These are phyloP conservation scores for Myxocyprinus asiaticus DNA, from an alignment of 2,113 vertebrate species.

Conservation along the genomic window DNA sequence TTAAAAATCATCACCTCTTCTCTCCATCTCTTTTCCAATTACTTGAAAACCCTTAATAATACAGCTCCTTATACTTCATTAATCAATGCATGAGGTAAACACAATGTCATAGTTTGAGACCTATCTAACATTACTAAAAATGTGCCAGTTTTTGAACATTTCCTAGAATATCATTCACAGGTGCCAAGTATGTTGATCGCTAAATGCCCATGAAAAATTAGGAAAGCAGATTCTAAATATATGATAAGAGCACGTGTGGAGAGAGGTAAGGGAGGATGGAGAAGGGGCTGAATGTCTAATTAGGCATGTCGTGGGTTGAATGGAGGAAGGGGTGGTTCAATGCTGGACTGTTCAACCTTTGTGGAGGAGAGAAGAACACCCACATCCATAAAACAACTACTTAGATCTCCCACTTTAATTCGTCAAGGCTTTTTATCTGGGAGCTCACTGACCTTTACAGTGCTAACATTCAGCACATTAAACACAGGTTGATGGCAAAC, in stretches of 20 bases:
- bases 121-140: constrained; percentile 19
- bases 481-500: constrained; percentile 28
- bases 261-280: background rate
- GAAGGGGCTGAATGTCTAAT: background rate
- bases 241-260: background rate
- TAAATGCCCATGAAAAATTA: background rate
- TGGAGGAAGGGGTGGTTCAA: background rate
- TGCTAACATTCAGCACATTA: constrained; percentile 2
- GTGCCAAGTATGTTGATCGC: background rate
- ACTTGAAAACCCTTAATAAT: background rate
- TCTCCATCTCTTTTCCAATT: background rate
- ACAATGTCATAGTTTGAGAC: background rate
- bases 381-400: constrained; percentile 19
- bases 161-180: constrained; percentile 8
- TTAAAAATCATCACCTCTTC: background rate
- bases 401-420: constrained; percentile 14
- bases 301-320: constrained; percentile 1
- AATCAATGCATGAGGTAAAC: background rate
- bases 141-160: background rate
- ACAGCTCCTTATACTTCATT: background rate
- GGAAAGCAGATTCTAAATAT: background rate
- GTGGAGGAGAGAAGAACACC: constrained; percentile 29
- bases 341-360: constrained; percentile 8
- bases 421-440: constrained; percentile 1
- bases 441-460: constrained; percentile 30